Percentiles rank a stretch among this genome's conserved stretches.
phyloP scores from a whole-genome alignment of 1,140 invertebrate genomes.

The Drosophila lacteicornis region DNA sequence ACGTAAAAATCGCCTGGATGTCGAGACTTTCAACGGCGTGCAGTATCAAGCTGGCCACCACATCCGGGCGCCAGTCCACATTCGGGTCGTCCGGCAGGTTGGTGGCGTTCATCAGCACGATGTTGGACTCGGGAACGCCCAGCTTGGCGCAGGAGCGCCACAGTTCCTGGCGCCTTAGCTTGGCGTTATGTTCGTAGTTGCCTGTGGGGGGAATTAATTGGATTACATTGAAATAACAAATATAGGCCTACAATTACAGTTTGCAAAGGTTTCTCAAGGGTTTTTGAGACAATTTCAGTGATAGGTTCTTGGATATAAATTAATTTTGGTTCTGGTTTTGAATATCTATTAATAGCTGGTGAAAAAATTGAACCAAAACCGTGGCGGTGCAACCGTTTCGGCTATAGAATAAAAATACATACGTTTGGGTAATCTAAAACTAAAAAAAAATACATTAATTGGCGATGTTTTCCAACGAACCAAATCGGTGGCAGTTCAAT shows the following conservation, averaged over 20 bases:
- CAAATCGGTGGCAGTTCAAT: neutral
- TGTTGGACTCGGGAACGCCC: conserved; percentile 91
- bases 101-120: conserved; percentile 90
- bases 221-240: neutral
- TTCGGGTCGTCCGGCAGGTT: conserved; percentile 91
- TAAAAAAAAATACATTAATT: conserved; percentile 1
- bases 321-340: conserved; percentile 10
- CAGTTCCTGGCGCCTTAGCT: conserved; percentile 90
- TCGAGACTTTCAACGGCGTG: conserved; percentile 90
- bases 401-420: conserved; percentile 9
- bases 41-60: conserved; percentile 90
- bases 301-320: conserved; percentile 5
- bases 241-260: neutral
- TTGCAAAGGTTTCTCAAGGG: neutral
- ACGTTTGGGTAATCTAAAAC: conserved; percentile 2
- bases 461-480: neutral
- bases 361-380: conserved; percentile 8
- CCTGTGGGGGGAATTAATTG: conserved; percentile 86
- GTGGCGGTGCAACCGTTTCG: conserved; percentile 1
- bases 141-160: conserved; percentile 91
- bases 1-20: conserved; percentile 95
- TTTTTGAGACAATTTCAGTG: neutral
- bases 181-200: conserved; percentile 89
- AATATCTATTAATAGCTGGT: conserved; percentile 2
- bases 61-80: conserved; percentile 90